A percentile compares a stretch with the other conserved stretches of the same genome.
Evolutionary conservation across 2,797 vertebrate species (phyloP).

Genomic region (Rhabdophis nuchalis): DNA sequence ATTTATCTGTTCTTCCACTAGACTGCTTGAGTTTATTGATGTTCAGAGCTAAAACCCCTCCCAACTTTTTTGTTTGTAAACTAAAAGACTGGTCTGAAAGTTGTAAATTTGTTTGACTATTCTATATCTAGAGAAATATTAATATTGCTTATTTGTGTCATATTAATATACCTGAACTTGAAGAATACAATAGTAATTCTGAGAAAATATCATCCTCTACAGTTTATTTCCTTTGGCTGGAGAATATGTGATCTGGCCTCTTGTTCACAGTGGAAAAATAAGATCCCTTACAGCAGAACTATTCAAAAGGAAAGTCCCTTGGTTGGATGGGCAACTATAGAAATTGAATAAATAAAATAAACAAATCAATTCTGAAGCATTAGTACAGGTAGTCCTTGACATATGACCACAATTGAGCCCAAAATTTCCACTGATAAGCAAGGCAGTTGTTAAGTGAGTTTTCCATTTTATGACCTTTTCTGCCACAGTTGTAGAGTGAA

Average conservation of each 20-base stretch:
- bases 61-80: background rate
- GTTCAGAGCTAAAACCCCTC: background rate
- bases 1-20: slow-evolving; percentile 27
- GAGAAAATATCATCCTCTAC: background rate
- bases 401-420: background rate
- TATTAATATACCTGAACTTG: background rate
- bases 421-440: background rate
- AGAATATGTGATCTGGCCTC: background rate
- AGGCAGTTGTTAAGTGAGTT: background rate
- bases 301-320: background rate
- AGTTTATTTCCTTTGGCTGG: background rate
- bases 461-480: background rate
- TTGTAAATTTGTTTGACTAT: background rate
- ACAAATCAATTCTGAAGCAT: background rate
- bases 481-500: background rate
- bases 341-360: background rate
- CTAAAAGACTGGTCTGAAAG: background rate
- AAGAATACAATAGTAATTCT: background rate
- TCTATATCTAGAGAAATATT: background rate
- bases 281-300: background rate
- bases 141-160: slow-evolving; percentile 7
- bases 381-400: background rate
- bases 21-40: slow-evolving; percentile 3
- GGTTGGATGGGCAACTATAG: background rate
- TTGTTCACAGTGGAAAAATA: background rate